These are phyloP conservation scores for Paralvinella palmiformis DNA, from an alignment of 1,140 invertebrate species.

Conservation along the genomic window DNA sequence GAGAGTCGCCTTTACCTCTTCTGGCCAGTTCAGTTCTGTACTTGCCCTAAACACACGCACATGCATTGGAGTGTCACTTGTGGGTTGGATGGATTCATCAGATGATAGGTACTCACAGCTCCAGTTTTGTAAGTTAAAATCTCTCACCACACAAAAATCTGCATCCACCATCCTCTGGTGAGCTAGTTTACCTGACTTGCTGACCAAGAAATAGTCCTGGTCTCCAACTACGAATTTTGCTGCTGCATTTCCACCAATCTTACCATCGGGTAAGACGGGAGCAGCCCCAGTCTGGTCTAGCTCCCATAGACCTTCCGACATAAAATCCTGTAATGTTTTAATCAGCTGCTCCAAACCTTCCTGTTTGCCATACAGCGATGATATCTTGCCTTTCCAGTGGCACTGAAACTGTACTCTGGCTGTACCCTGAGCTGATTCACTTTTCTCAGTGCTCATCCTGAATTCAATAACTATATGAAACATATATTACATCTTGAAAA, in stretches of 20 bases:
- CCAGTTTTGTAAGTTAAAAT: slow-evolving; percentile 5
- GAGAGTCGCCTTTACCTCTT: slow-evolving; percentile 1
- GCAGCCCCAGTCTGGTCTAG: slow-evolving; percentile 10
- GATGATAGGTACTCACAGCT: slow-evolving; percentile 5
- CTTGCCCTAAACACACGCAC: background rate
- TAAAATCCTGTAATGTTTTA: no score
- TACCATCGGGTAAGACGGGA: slow-evolving; percentile 15
- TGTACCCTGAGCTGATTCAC: no score
- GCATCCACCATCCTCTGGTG: background rate
- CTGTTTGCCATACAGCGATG: no score
- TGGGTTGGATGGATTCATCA: slow-evolving; percentile 5
- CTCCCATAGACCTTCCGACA: slow-evolving; percentile 4
- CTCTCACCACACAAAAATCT: slow-evolving; percentile 6
- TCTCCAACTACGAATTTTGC: background rate
- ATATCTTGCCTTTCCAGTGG: no score
- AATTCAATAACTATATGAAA: no score
- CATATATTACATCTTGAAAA: no score
- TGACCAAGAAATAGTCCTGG: slow-evolving; percentile 9
- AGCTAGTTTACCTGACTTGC: slow-evolving; percentile 15
- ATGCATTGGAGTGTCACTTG: slow-evolving; percentile 14
- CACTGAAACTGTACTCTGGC: no score
- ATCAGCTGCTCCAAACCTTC: no score
- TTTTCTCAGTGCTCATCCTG: no score
- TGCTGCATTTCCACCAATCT: slow-evolving; percentile 6
- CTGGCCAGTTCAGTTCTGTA: background rate